Evolutionary conservation across 2,797 vertebrate species (phyloP).

Genomic region (Momotus momota): DNA sequence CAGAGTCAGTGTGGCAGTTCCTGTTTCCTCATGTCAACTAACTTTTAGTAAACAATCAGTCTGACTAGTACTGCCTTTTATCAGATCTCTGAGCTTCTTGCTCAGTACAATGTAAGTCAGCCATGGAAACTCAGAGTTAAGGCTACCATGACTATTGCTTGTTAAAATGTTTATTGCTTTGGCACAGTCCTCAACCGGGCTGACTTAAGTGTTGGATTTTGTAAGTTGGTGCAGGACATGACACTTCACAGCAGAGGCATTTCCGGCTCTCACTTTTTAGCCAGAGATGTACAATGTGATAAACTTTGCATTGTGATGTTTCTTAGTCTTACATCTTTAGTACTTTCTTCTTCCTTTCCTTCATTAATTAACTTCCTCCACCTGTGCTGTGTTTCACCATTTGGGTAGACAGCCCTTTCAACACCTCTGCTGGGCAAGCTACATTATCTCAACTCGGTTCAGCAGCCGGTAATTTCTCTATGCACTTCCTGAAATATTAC

Average conservation of each 20-base stretch:
- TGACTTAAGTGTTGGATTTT: neutral
- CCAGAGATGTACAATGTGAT: neutral
- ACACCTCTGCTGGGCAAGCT: neutral
- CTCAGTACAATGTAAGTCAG: neutral
- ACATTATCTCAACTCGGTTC: neutral
- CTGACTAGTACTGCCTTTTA: neutral
- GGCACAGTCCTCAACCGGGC: neutral
- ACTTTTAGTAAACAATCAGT: neutral
- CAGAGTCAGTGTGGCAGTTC: neutral
- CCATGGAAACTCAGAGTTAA: neutral
- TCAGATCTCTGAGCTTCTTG: neutral
- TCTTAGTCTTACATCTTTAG: neutral
- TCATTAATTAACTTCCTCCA: neutral
- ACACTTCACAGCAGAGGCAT: neutral
- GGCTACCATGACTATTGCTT: neutral
- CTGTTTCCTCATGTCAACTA: neutral
- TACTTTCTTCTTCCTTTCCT: neutral
- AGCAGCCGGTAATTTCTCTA: neutral
- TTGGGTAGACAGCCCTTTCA: neutral
- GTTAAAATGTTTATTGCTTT: neutral
- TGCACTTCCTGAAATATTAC: neutral
- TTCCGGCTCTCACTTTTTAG: neutral
- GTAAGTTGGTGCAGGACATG: neutral
- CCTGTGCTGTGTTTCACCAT: neutral
- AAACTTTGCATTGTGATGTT: neutral